A percentile compares a stretch with the other conserved stretches of the same genome.
These are phyloP conservation scores for human (Homo sapiens) DNA, from an alignment of 2,113 vertebrate species.

Conservation along the genomic window GRCh38 chr7:21712501-21713000, in stretches of 20 bases:
- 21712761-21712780: not conserved
- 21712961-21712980: not conserved
- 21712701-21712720: not conserved
- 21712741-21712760: not conserved
- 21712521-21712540: not conserved
- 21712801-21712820: not conserved
- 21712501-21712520: rapidly evolving
- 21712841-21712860: conserved; percentile 2
- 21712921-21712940: not conserved
- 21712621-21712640: not conserved
- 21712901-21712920: not conserved
- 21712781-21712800: not conserved
- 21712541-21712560: not conserved
- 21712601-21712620: not conserved
- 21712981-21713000: not conserved
- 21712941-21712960: not conserved
- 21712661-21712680: not conserved
- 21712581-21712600: not conserved
- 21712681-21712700: not conserved
- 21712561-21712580: not conserved
- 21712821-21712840: not conserved
- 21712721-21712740: not conserved
- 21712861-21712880: not conserved
- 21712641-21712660: not conserved
- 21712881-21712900: not conserved